Base-by-base conservation (phyloP, 1,140 invertebrate species). In the Phenacoccus solenopsis region DNA sequence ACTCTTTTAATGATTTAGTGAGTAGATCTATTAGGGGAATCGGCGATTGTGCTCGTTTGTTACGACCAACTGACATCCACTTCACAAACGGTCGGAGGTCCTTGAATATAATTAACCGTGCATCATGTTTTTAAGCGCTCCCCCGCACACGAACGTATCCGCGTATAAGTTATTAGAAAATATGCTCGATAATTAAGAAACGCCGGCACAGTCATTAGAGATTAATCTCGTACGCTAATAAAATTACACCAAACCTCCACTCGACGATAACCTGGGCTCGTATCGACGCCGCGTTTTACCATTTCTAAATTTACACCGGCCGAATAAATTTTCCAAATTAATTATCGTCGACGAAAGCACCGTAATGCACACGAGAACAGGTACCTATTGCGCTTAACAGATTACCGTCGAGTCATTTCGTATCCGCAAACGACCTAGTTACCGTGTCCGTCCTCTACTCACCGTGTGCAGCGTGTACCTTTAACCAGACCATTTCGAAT, bases 1-100 rank as follows among this genome's bases (percentile, higher is more conserved):
- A 64, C 59, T 64, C 59, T 64, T 64, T 64, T 64, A 64, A 64
- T 64, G 59, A 64, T 64, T 64, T 27, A 24, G 59, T 64, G 59
- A 64, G 59, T 64, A 27, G 59, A 64, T 64, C 25, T 27, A 64
- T 64, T 64, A 64, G 25, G 20, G 59, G 25, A 64, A 25, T 27
- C 25, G 59, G 22, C 22, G 59, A 64, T 64, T 64, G 59, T 27
- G 59, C 59, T 64, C 59, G 59, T 64, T 64, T 64, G 59, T 64
- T 64, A 64, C 25, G 10, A 64, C 22, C 20, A 64, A 64, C 59
- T 64, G 59, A 64, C 59, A 64, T 64, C 22, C 22, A 64, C 59
- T 64, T 64, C 25, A 64, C 22, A 16, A 64, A 64, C 59, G 59
- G 59, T 64, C 59, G 59, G 59, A 64, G 59, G 59, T 64, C 59